A percentile compares a stretch with the other conserved stretches of the same genome.
Conservation (phyloP, 2,113 vertebrate genomes). For the Hippocampus barbouri region DNA sequence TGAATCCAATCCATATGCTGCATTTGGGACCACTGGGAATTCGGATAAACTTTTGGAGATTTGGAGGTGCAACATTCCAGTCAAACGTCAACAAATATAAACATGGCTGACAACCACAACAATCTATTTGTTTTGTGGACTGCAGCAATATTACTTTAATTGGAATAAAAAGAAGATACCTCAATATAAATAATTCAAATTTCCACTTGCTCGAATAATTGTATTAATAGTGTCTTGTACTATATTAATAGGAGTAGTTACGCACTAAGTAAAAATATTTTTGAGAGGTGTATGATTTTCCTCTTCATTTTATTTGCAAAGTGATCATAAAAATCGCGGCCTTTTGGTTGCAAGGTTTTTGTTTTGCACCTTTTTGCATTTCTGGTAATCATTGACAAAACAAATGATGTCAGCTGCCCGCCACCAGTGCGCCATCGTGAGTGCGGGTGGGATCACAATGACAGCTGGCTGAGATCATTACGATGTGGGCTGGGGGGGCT, state of each 20-base stretch:
- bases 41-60: no score
- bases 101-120: neutral
- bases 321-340: neutral
- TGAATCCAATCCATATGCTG: no score
- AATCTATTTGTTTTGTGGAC: no score
- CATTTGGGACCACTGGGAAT: no score
- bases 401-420: conserved; percentile 50
- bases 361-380: conserved; percentile 28
- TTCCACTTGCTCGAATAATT: neutral
- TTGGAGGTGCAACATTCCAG: no score
- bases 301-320: neutral
- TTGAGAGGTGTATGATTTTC: neutral
- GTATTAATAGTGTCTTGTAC: no score
- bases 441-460: conserved; percentile 57
- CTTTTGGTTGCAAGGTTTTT: neutral
- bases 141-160: no score
- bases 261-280: neutral
- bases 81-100: no score
- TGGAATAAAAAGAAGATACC: no score
- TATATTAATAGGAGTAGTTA: neutral
- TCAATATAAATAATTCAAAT: neutral
- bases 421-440: conserved; percentile 18
- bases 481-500: conserved; percentile 30
- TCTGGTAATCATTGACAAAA: conserved; percentile 48
- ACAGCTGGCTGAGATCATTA: conserved; percentile 68